phyloP scores from a whole-genome alignment of 2,888 invertebrate genomes.

The Lypha dubia region DNA sequence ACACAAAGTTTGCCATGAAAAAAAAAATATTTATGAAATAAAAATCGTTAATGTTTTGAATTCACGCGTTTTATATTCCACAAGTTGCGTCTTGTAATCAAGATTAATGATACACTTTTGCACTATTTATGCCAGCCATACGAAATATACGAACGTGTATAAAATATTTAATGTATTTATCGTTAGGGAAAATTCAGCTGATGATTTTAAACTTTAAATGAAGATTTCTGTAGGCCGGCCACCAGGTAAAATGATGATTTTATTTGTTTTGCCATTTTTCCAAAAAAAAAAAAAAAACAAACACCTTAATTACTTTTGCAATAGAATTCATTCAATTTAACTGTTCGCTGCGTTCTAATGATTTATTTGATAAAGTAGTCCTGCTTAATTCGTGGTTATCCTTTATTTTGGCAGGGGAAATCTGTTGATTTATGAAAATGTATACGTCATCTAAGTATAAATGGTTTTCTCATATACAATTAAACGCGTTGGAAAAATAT shows the following conservation, averaged over 20 bases:
- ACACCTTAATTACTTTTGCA: not conserved
- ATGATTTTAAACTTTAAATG: not conserved
- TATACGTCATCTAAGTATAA: too few relatives aligned
- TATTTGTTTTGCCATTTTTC: not conserved
- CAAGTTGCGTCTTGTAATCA: conserved; percentile 32
- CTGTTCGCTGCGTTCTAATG: too few relatives aligned
- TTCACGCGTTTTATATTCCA: not conserved
- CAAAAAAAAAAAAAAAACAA: too few relatives aligned
- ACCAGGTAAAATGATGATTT: not conserved
- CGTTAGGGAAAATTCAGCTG: not conserved
- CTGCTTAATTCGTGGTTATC: too few relatives aligned
- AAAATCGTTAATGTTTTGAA: not conserved
- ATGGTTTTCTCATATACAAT: too few relatives aligned
- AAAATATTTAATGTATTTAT: conserved; percentile 23
- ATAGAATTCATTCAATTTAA: too few relatives aligned
- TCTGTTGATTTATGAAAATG: too few relatives aligned
- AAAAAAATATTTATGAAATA: too few relatives aligned
- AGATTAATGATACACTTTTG: conserved; percentile 50
- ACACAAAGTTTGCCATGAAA: too few relatives aligned
- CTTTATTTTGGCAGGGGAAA: too few relatives aligned
- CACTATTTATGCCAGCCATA: conserved; percentile 32
- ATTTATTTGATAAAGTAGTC: too few relatives aligned
- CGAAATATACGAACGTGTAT: conserved; percentile 35
- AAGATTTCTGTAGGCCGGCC: not conserved
- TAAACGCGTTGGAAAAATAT: too few relatives aligned